phyloP scores from a whole-genome alignment of 2,888 invertebrate genomes.

The Tachystola acroxantha region DNA sequence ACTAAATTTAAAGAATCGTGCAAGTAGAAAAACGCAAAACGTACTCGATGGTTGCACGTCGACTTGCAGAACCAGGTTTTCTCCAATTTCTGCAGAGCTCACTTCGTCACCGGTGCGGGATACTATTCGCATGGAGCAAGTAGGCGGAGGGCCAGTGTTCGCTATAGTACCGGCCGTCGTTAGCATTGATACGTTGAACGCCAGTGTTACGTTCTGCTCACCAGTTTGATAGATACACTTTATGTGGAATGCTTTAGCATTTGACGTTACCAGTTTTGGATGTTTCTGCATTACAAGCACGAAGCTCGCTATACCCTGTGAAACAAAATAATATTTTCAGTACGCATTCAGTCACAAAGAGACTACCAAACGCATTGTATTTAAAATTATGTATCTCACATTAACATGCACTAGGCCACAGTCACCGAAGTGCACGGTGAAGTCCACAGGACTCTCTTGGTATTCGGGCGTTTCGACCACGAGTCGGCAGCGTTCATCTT shows the following conservation, averaged over 20 bases:
- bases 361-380: too few species aligned
- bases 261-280: conserved; percentile 95
- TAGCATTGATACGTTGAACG: conserved; percentile 96
- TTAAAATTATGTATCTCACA: too few species aligned
- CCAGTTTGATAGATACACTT: conserved; percentile 97
- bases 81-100: conserved; percentile 94
- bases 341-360: too few species aligned
- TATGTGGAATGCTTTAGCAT: conserved; percentile 97
- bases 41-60: conserved; percentile 88
- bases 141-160: conserved; percentile 95
- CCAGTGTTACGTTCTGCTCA: conserved; percentile 93
- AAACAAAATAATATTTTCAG: conserved; percentile 19
- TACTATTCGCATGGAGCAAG: conserved; percentile 94
- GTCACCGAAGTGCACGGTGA: conserved; percentile 93
- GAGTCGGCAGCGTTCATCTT: conserved; percentile 92
- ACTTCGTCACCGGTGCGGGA: conserved; percentile 92
- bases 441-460: conserved; percentile 83
- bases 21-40: too few species aligned
- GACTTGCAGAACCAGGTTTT: conserved; percentile 90
- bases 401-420: conserved; percentile 95
- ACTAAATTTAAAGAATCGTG: too few species aligned
- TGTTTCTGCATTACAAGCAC: conserved; percentile 97
- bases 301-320: conserved; percentile 92
- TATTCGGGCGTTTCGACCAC: conserved; percentile 87
- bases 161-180: conserved; percentile 97